Conservation (phyloP, 64 coral and sea anemone genomes). For the Hydrozoanthus tunicans region DNA sequence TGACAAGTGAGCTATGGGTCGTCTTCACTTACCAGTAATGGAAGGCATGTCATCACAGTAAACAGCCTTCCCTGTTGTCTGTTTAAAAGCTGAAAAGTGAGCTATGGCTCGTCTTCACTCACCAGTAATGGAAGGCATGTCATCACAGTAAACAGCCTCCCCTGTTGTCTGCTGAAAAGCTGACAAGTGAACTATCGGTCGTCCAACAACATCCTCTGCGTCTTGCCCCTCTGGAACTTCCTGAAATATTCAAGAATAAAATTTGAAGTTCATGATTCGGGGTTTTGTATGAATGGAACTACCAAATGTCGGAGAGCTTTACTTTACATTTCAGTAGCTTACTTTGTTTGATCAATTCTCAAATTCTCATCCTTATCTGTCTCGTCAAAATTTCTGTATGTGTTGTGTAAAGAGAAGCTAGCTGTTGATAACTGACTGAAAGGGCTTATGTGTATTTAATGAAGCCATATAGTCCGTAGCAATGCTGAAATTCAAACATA, state of each 20-base stretch:
- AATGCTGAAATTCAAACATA: not conserved
- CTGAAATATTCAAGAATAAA: constrained; percentile 9
- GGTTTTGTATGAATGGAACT: too few relatives aligned
- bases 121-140: constrained; percentile 84
- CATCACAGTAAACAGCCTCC: constrained; percentile 87
- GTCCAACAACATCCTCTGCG: constrained; percentile 75
- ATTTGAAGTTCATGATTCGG: not conserved
- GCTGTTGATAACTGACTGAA: too few relatives aligned
- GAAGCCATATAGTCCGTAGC: too few relatives aligned
- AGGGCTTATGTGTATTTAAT: too few relatives aligned
- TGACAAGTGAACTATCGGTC: constrained; percentile 79
- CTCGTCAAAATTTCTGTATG: too few relatives aligned
- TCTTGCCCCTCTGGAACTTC: constrained; percentile 81
- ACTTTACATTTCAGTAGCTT: too few relatives aligned
- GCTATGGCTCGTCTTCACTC: constrained; percentile 56
- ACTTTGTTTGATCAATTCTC: too few relatives aligned
- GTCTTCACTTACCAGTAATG: constrained; percentile 63
- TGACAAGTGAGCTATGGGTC: constrained; percentile 76
- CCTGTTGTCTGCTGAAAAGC: constrained; percentile 81
- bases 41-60: constrained; percentile 89
- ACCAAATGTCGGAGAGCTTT: too few relatives aligned
- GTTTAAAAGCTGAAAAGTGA: constrained; percentile 82
- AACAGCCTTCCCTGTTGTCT: constrained; percentile 80
- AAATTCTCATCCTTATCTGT: too few relatives aligned
- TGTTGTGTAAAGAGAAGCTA: too few relatives aligned